Percentiles rank a stretch among this genome's conserved stretches.
Conservation (phyloP, 1,140 invertebrate species). For the Macrosteles quadrilineatus region DNA sequence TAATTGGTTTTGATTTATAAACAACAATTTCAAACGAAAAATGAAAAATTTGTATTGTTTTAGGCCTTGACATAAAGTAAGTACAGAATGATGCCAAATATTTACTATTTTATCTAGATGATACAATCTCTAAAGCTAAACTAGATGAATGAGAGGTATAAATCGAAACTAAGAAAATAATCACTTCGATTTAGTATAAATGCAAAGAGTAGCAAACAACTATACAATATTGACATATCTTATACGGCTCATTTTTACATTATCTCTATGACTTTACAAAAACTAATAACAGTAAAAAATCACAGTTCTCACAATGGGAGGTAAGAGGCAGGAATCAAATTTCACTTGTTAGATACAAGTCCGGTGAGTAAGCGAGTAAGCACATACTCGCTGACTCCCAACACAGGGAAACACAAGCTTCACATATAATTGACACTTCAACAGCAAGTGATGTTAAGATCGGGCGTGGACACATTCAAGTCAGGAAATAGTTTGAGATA, state of each 20-base stretch:
- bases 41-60: no score
- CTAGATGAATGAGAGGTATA: constrained; percentile 25
- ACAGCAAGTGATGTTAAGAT: neutral
- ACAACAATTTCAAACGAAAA: no score
- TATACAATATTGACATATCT: constrained; percentile 39
- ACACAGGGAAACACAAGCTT: neutral
- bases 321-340: constrained; percentile 37
- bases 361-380: neutral
- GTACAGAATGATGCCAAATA: no score
- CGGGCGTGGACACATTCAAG: constrained; percentile 4
- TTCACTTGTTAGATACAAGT: constrained; percentile 13
- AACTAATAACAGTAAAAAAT: constrained; percentile 41
- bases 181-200: constrained; percentile 19
- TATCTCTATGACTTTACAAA: constrained; percentile 37
- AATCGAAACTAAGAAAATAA: constrained; percentile 23
- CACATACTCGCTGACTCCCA: neutral
- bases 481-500: constrained; percentile 10
- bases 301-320: constrained; percentile 39
- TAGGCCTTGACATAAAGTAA: no score
- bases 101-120: no score
- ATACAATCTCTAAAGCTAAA: constrained; percentile 8
- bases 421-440: constrained; percentile 33
- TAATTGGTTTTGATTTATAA: no score
- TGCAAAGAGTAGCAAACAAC: constrained; percentile 37
- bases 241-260: constrained; percentile 30